A percentile compares a stretch with the other conserved stretches of the same genome.
phyloP scores from a whole-genome alignment of 2,113 vertebrate species.

The Pangasianodon gigas region DNA sequence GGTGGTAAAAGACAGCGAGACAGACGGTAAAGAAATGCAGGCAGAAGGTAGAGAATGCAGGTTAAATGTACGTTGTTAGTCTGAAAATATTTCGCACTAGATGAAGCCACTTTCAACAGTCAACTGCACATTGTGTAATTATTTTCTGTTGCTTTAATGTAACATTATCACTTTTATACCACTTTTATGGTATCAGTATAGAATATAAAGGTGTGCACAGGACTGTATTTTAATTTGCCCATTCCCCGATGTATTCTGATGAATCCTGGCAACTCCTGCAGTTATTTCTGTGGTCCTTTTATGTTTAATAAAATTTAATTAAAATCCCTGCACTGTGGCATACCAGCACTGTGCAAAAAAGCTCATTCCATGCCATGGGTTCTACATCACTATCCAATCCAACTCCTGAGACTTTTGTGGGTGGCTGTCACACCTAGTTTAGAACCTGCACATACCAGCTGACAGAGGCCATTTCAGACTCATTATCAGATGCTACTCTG shows the following conservation, averaged over 20 bases:
- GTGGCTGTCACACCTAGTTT: not conserved
- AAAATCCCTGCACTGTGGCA: slow-evolving; percentile 3
- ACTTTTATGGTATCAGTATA: not conserved
- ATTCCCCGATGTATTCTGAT: not conserved
- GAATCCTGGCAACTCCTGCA: not conserved
- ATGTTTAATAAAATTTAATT: slow-evolving; percentile 15
- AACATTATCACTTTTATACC: not conserved
- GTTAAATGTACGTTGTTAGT: not conserved
- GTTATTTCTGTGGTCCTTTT: not conserved
- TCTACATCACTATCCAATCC: not conserved
- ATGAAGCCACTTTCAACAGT: not conserved
- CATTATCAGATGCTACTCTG: slow-evolving; percentile 7
- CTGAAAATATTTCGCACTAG: not conserved
- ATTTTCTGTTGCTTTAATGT: not conserved
- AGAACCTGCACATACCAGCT: not conserved
- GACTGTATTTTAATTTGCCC: not conserved
- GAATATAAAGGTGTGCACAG: not conserved
- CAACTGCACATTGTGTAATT: not conserved
- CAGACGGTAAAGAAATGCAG: not conserved
- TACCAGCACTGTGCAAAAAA: not conserved
- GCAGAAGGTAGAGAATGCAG: not conserved
- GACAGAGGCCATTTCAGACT: slow-evolving; percentile 10
- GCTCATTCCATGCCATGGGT: not conserved
- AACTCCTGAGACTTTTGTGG: not conserved
- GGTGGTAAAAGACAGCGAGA: not conserved